Evolutionary conservation across 2,113 vertebrate genomes (phyloP).

Genomic region (Puntigrus tetrazona): DNA sequence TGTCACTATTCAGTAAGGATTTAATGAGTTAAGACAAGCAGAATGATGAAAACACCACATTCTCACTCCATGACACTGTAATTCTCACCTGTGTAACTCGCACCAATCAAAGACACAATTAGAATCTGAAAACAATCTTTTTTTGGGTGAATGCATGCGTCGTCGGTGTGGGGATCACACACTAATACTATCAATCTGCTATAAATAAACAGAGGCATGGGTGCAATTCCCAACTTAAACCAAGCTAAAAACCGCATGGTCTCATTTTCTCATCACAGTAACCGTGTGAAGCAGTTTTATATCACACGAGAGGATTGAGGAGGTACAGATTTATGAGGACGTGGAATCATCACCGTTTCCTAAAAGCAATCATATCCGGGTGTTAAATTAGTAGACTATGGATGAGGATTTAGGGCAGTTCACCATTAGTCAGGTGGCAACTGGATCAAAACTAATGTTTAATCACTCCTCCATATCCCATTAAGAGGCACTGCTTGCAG

Average conservation of each 20-base stretch:
- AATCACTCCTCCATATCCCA: neutral
- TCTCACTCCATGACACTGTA: neutral
- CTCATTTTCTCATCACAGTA: neutral
- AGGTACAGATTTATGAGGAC: neutral
- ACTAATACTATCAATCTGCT: neutral
- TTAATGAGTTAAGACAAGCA: constrained; percentile 38
- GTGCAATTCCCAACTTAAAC: neutral
- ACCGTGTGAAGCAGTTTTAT: neutral
- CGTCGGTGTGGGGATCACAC: neutral
- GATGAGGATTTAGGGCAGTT: neutral
- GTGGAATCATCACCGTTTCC: neutral
- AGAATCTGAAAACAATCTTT: neutral
- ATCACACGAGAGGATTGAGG: neutral
- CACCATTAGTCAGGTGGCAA: neutral
- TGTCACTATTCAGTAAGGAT: constrained; percentile 8
- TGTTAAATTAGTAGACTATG: neutral
- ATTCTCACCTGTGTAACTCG: constrained; percentile 25
- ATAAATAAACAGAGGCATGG: neutral
- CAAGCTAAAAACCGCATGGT: neutral
- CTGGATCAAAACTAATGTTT: constrained; percentile 25
- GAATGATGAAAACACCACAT: constrained; percentile 48
- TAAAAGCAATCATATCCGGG: neutral
- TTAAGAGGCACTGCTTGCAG: neutral
- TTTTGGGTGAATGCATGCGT: neutral
- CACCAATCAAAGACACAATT: constrained; percentile 17